Base-by-base conservation (phyloP, 2,113 vertebrate genomes). In the Thalassoma bifasciatum region DNA sequence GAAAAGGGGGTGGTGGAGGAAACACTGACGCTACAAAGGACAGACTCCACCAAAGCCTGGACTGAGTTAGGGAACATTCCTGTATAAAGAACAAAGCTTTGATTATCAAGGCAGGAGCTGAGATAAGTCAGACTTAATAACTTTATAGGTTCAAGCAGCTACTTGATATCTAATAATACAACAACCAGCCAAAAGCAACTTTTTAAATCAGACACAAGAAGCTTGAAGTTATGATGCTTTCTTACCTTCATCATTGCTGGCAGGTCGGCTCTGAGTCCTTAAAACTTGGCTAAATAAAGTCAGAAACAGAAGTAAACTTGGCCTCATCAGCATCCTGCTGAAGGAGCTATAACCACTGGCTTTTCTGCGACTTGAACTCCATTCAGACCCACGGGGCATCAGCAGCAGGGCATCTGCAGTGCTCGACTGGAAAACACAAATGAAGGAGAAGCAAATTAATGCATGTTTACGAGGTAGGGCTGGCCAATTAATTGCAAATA, bases 311-410 rank as follows among this genome's bases (percentile, higher is more conserved):
- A 93, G 88, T 77, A 89, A 42, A 54, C 82, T 89, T 79, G 87
- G 90, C 80, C 83, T 91, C 78, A 81, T 90, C 86, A 92, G 84
- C 92, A 91, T 94, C 91, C 92, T 93, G 85, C 86, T 84, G 81
- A 87, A 60, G 72, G 85, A 75, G 88, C 91, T 94, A 93, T 67
- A 83, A 82, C 87, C 81, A 83, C 30, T 87, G 86, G 75, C 74
- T 75, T 65, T 59, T 82, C 69, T 85, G 81, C 46, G 70, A 81
- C 80, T 46, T 72, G 88, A 79, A 84, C 88, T 89, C 92, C 94
- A 95, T 94, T 88, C 82, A 90, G 88, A 80, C 86, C 57, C 64
- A 54, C 76, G 83, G 88, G 82, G 84, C 92, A 93, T 94, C 87
- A 86, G 91, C 86, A 75, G 84, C 63, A 36, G 64, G 66, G 79